Conservation (phyloP, 2,113 vertebrate genomes). For the Paracanthobrama guichenoti region DNA sequence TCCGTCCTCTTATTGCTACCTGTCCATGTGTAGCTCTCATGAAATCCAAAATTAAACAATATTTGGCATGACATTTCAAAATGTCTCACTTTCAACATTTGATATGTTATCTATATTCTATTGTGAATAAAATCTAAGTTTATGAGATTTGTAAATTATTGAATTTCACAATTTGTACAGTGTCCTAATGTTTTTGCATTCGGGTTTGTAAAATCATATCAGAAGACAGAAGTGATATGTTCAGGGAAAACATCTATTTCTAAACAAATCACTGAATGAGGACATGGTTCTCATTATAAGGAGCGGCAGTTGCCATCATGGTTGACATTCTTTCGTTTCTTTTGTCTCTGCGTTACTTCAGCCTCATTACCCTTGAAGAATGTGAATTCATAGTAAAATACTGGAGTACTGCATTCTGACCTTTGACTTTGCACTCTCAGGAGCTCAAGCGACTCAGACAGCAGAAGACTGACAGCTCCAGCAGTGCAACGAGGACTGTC, state of each 20-base stretch:
- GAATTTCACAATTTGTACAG: too few relatives aligned
- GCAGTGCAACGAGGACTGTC: slow-evolving; percentile 79
- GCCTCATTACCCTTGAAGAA: not conserved
- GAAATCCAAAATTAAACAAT: too few relatives aligned
- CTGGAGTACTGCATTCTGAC: not conserved
- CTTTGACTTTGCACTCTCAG: slow-evolving; percentile 68
- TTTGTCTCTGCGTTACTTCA: not conserved
- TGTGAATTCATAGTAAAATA: not conserved
- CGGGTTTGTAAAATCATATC: too few relatives aligned
- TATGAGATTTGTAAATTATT: too few relatives aligned
- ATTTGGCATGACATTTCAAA: too few relatives aligned
- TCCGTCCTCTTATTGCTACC: too few relatives aligned
- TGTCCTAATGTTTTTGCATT: too few relatives aligned
- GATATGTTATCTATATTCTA: too few relatives aligned
- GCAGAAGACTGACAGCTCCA: slow-evolving; percentile 70
- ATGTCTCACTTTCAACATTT: too few relatives aligned
- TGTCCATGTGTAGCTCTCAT: too few relatives aligned
- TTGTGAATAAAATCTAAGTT: too few relatives aligned
- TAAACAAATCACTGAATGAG: not conserved
- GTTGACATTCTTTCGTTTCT: not conserved
- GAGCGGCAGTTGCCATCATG: not conserved
- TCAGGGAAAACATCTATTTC: not conserved
- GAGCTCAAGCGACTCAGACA: slow-evolving; percentile 82
- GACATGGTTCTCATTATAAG: not conserved
- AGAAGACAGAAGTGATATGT: not conserved